A percentile compares a stretch with the other conserved stretches of the same genome.
phyloP scores from a whole-genome alignment of 2,888 invertebrate species.

The Rotaria macrura region DNA sequence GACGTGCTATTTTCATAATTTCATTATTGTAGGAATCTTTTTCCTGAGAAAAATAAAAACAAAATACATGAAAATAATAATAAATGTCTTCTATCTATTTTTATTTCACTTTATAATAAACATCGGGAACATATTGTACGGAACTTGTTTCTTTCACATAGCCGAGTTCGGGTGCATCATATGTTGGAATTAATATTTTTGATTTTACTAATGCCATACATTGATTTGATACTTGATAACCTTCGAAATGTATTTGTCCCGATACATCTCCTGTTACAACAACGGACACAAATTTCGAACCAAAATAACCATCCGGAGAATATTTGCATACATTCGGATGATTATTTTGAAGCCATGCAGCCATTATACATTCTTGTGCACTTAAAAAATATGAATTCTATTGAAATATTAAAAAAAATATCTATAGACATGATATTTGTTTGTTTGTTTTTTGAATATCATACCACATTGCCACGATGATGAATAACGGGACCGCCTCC shows the following conservation, averaged over 20 bases:
- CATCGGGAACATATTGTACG: conserved; percentile 93
- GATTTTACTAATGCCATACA: conserved; percentile 91
- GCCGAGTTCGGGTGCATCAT: conserved; percentile 89
- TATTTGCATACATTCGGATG: conserved; percentile 81
- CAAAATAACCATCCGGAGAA: conserved; percentile 73
- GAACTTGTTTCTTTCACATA: conserved; percentile 83
- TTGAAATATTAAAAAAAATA: neutral
- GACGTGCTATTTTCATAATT: conserved; percentile 78
- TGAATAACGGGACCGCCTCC: conserved; percentile 19
- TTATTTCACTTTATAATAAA: conserved; percentile 75
- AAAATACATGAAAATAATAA: too few species aligned
- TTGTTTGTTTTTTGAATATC: too few species aligned
- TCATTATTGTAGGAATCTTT: conserved; percentile 95
- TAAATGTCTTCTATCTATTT: too few species aligned
- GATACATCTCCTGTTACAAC: conserved; percentile 78
- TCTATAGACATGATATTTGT: too few species aligned
- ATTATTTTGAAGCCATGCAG: conserved; percentile 79
- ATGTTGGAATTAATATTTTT: conserved; percentile 81
- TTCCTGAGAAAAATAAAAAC: conserved; percentile 58
- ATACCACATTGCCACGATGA: conserved; percentile 4
- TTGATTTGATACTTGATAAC: conserved; percentile 95
- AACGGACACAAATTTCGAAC: conserved; percentile 94
- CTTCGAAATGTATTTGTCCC: conserved; percentile 93
- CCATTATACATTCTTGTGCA: conserved; percentile 93
- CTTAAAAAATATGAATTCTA: conserved; percentile 64